phyloP scores from a whole-genome alignment of 2,797 vertebrate genomes.

The Todus mexicanus region DNA sequence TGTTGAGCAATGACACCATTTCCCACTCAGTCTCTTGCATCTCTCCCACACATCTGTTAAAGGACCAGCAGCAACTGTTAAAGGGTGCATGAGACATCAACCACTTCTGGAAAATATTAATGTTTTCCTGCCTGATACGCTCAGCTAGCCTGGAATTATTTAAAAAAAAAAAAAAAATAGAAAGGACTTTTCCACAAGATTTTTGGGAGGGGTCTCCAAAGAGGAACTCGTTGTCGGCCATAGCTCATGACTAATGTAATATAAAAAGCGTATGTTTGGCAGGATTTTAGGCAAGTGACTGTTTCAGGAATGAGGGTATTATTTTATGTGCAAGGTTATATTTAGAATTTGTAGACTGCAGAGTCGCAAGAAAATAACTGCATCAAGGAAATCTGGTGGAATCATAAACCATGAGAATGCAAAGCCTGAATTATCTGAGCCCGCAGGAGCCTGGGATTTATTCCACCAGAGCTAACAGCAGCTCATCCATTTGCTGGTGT shows the following conservation, averaged over 20 bases:
- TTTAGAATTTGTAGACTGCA: constrained; percentile 47
- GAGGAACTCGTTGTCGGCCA: constrained; percentile 43
- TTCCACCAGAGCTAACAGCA: neutral
- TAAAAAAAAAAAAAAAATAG: neutral
- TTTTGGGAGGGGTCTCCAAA: constrained; percentile 22
- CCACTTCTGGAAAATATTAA: constrained; percentile 72
- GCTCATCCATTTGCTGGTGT: constrained; percentile 13
- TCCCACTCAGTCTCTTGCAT: neutral
- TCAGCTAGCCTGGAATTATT: constrained; percentile 27
- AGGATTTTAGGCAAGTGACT: constrained; percentile 31
- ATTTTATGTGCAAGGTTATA: constrained; percentile 56
- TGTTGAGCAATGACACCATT: constrained; percentile 8
- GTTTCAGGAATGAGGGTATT: constrained; percentile 54
- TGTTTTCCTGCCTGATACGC: constrained; percentile 60
- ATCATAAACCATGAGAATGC: constrained; percentile 65
- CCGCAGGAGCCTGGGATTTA: constrained; percentile 23
- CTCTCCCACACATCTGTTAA: constrained; percentile 27
- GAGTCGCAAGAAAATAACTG: constrained; percentile 62
- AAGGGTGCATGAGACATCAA: constrained; percentile 8
- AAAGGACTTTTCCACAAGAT: neutral
- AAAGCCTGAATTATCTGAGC: constrained; percentile 45
- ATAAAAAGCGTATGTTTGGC: constrained; percentile 56
- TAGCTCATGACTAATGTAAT: constrained; percentile 51
- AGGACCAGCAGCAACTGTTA: constrained; percentile 17
- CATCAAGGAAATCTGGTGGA: constrained; percentile 61